Percentiles rank a stretch among this genome's conserved stretches.
These are phyloP conservation scores for Gallinago nigripennis DNA, from an alignment of 2,797 vertebrate genomes.

Conservation along the genomic window DNA sequence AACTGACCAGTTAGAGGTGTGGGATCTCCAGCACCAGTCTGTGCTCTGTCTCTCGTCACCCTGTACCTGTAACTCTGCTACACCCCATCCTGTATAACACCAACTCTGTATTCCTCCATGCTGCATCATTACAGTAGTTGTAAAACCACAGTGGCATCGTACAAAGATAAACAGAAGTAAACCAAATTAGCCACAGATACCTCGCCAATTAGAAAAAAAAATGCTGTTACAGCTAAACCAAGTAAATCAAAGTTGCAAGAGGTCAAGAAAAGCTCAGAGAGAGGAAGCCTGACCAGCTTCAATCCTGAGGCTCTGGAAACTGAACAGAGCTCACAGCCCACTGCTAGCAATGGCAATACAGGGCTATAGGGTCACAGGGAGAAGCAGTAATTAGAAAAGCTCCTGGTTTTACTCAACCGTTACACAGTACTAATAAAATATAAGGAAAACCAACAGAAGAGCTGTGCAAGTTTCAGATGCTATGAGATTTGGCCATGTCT, in stretches of 20 bases:
- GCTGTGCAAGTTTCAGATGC: background rate
- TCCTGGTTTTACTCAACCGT: background rate
- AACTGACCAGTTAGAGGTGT: background rate
- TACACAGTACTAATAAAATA: background rate
- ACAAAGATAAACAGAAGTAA: background rate
- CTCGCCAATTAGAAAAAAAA: background rate
- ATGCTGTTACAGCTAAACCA: background rate
- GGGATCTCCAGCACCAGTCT: background rate
- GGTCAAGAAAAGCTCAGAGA: background rate
- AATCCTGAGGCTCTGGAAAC: background rate
- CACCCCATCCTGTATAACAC: background rate
- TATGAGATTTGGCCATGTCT: background rate
- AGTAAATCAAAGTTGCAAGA: background rate
- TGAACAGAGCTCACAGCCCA: background rate
- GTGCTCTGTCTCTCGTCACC: background rate
- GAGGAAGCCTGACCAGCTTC: background rate
- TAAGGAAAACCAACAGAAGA: background rate
- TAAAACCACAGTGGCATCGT: background rate
- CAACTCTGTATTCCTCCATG: background rate
- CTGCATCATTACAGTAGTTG: background rate
- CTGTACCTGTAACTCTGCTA: no score
- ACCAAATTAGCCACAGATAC: background rate
- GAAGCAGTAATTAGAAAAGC: background rate
- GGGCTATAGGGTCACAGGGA: background rate
- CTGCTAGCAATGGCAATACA: background rate